phyloP scores from a whole-genome alignment of 1,140 invertebrate genomes.

The Zaprionus ghesquierei region DNA sequence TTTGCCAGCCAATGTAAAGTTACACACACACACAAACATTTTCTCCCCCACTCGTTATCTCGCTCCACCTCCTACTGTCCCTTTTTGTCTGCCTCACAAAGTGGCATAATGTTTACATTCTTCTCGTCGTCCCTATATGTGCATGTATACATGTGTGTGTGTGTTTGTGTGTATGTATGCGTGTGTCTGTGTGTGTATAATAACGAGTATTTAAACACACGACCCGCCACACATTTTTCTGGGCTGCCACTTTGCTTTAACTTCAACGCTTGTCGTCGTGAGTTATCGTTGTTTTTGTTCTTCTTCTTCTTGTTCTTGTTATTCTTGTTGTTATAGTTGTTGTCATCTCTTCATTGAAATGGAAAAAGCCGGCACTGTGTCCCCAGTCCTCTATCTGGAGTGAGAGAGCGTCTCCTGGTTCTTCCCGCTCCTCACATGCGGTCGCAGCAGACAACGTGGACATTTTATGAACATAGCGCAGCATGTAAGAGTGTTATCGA shows the following conservation, averaged over 20 bases:
- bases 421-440: too few species aligned
- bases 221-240: slow-evolving; percentile 8
- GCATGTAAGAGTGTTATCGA: too few species aligned
- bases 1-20: too few species aligned
- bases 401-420: too few species aligned
- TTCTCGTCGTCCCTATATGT: neutral
- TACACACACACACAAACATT: too few species aligned
- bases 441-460: too few species aligned
- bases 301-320: slow-evolving; percentile 10
- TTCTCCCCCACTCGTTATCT: neutral
- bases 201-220: slow-evolving; percentile 12
- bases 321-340: slow-evolving; percentile 14
- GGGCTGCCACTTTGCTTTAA: slow-evolving; percentile 53
- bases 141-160: neutral
- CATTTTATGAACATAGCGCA: too few species aligned
- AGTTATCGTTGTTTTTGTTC: slow-evolving; percentile 32
- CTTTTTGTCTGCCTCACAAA: neutral
- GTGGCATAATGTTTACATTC: slow-evolving; percentile 19
- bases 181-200: too few species aligned
- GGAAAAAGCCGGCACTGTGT: slow-evolving; percentile 36
- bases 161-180: too few species aligned
- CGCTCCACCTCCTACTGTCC: neutral
- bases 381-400: too few species aligned
- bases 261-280: slow-evolving; percentile 48
- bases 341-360: slow-evolving; percentile 52